Percentiles rank a stretch among this genome's conserved stretches.
Conservation (phyloP, 2,113 vertebrate genomes). For the Bothrops jararaca region DNA sequence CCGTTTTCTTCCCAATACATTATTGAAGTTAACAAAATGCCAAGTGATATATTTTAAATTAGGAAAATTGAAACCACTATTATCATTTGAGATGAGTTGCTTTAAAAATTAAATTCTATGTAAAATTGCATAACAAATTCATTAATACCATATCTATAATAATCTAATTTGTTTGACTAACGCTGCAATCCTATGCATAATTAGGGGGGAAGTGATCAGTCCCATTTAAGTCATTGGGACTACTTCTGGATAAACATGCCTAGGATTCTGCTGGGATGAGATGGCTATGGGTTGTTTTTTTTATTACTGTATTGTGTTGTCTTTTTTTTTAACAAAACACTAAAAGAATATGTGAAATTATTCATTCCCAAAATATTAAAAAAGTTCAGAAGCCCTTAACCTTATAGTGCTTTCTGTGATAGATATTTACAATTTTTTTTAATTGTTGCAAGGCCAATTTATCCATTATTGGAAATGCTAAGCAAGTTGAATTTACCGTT, state of each 20-base stretch:
- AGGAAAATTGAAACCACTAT: background rate
- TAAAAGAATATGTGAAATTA: conserved; percentile 74
- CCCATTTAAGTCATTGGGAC: background rate
- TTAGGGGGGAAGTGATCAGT: background rate
- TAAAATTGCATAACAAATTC: conserved; percentile 72
- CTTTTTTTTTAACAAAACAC: conserved; percentile 73
- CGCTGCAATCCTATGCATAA: conserved; percentile 51
- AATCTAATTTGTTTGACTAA: conserved; percentile 75
- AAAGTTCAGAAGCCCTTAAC: conserved; percentile 71
- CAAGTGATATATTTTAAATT: background rate
- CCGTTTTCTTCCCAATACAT: background rate
- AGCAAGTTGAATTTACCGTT: conserved; percentile 88
- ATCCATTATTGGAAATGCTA: conserved; percentile 88
- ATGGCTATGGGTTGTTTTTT: conserved; percentile 47
- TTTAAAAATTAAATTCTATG: background rate
- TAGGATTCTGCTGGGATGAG: conserved; percentile 26
- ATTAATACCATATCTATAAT: conserved; percentile 70
- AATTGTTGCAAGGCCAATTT: conserved; percentile 86
- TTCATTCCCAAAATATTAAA: conserved; percentile 69
- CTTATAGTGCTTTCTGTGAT: conserved; percentile 83
- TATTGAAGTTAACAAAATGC: background rate
- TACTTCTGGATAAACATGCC: background rate
- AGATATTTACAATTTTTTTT: conserved; percentile 76
- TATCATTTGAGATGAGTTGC: background rate
- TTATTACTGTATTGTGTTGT: conserved; percentile 81